Evolutionary conservation across 1,140 invertebrate species (phyloP), one percentile per base, ranked within the genome.

Genomic region (Bicyclus anynana): DNA sequence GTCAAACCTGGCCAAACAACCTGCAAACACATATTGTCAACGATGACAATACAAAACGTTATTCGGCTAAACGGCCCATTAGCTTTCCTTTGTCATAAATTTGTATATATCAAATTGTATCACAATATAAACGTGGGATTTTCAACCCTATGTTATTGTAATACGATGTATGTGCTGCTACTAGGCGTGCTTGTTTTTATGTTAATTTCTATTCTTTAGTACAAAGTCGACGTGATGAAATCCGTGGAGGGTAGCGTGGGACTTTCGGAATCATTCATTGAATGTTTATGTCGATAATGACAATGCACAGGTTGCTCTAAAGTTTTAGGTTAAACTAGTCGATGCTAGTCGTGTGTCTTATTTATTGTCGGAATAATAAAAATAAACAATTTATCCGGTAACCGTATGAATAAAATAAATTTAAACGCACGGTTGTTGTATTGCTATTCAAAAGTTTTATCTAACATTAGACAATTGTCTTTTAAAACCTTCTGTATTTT

Each of bases 51-150:
- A 59, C 56, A 53, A 57, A 47, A 64, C 59, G 50, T 67, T 74
- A 78, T 71, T 68, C 66, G 59, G 67, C 69, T 78, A 77, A 75
- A 72, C 63, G 78, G 71, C 53, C 72, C 78, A 80, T 81, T 81
- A 73, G 67, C 65, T 74, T 75, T 77, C 71, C 64, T 74, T 81
- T 81, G 73, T 77, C 59, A 65, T 61, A 50, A 53, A 54, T 63
- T 23, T 23, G 23, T 23, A 7, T 38, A 33, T 33, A 33, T n/a
- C 59, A 56, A 66, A 55, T 60, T 62, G 53, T 66, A 64, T 42
- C 52, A 35, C 33, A 37, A 35, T 26, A 48, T 44, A 61, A 40
- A 21, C 48, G 20, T 44, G 7, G 29, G 23, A 71, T 64, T 65
- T 18, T 60, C 29, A 13, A 69, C 69, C 62, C 49, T 72, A 68